Conservation (phyloP, 2,113 vertebrate genomes). For the Lethenteron camtschaticum region DNA sequence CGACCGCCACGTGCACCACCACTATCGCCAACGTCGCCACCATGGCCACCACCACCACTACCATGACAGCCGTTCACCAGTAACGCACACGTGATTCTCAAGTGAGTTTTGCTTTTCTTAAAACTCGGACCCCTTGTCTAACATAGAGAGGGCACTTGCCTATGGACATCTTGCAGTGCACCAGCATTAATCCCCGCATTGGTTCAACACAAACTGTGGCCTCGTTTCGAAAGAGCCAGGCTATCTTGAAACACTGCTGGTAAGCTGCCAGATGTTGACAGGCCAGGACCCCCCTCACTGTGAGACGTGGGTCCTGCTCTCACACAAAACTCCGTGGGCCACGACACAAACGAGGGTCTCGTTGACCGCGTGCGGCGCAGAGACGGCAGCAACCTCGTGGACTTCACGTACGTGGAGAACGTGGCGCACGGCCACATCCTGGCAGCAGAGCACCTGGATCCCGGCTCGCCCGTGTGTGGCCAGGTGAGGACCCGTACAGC, state of each 20-base stretch:
- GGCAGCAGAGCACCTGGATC: conserved; percentile 51
- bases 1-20: no score
- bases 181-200: not conserved
- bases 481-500: conserved; percentile 28
- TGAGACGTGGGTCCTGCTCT: no score
- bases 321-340: no score
- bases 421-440: conserved; percentile 84
- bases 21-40: no score
- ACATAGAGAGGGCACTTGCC: not conserved
- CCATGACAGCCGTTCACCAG: no score
- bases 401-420: conserved; percentile 91
- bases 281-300: no score
- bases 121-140: not conserved
- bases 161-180: no score
- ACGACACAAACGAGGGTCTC: no score
- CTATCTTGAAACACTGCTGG: no score
- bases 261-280: no score
- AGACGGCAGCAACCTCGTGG: conserved; percentile 67
- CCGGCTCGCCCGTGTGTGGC: conserved; percentile 39
- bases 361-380: conserved; percentile 18
- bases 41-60: no score
- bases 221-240: no score
- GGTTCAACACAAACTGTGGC: not conserved
- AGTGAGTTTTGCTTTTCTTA: not conserved
- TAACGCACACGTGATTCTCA: not conserved